Evolutionary conservation across 2,113 vertebrate genomes (phyloP).

Genomic region (Porphyrio hochstetteri): DNA sequence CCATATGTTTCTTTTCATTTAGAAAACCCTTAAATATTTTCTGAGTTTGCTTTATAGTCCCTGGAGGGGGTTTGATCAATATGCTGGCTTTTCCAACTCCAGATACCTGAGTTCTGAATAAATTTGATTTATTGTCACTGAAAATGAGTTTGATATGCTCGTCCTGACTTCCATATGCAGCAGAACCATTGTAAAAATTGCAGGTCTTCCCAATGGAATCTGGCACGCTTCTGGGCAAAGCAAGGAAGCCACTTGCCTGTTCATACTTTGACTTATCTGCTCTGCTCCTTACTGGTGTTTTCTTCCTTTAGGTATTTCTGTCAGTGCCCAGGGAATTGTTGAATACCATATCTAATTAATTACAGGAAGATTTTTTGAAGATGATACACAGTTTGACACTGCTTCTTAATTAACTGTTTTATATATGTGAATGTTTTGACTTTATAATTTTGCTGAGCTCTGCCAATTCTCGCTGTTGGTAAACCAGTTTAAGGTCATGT

Average conservation of each 20-base stretch:
- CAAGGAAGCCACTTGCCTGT: not conserved
- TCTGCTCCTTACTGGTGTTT: not conserved
- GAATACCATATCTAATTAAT: not conserved
- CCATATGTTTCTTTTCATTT: not conserved
- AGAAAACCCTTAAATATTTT: not conserved
- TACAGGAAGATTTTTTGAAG: not conserved
- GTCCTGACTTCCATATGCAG: not conserved
- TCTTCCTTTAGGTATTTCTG: not conserved
- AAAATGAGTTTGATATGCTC: not conserved
- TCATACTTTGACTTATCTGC: not conserved
- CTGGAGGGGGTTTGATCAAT: not conserved
- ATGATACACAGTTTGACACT: not conserved
- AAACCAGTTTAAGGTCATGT: not conserved
- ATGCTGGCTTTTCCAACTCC: not conserved
- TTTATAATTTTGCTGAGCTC: not conserved
- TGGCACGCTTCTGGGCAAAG: not conserved
- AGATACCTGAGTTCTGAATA: not conserved
- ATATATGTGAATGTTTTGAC: not conserved
- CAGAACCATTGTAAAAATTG: not conserved
- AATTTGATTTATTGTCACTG: not conserved
- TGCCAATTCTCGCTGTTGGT: not conserved
- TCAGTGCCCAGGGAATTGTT: not conserved
- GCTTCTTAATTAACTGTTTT: not conserved
- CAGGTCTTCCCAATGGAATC: not conserved
- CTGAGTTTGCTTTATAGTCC: not conserved